Conservation (phyloP, 2,888 invertebrate species). For the Leptinotarsa juncta region DNA sequence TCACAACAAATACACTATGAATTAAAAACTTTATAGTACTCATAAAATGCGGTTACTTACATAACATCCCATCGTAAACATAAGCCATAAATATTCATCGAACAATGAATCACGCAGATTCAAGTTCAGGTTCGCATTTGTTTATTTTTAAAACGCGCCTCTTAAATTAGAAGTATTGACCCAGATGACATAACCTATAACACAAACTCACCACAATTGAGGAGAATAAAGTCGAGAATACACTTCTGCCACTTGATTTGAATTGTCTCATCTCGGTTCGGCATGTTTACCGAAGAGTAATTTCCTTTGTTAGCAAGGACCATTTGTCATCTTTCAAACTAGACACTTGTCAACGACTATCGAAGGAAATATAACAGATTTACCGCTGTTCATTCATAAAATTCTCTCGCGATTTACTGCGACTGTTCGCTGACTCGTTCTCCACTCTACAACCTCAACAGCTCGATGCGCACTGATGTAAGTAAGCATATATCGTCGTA, state of each 20-base stretch:
- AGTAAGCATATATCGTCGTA: neutral
- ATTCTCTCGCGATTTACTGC: slow-evolving; percentile 14
- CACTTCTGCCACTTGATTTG: slow-evolving; percentile 70
- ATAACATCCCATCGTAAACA: slow-evolving; percentile 7
- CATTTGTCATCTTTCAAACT: slow-evolving; percentile 19
- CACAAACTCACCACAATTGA: slow-evolving; percentile 72
- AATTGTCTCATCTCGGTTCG: slow-evolving; percentile 47
- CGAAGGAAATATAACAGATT: neutral
- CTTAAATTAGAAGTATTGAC: slow-evolving; percentile 33
- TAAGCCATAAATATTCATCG: neutral
- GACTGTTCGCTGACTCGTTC: neutral
- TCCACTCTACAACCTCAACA: neutral
- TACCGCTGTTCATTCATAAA: slow-evolving; percentile 4
- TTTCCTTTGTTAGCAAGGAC: neutral
- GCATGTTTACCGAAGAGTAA: slow-evolving; percentile 9
- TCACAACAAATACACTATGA: too few relatives aligned
- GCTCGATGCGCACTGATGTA: slow-evolving; percentile 7
- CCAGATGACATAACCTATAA: slow-evolving; percentile 59
- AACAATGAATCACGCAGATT: slow-evolving; percentile 12
- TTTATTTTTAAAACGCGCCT: slow-evolving; percentile 8
- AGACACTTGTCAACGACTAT: neutral
- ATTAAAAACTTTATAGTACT: neutral
- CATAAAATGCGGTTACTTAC: neutral
- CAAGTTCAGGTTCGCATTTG: slow-evolving; percentile 34
- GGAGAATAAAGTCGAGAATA: slow-evolving; percentile 74